Evolutionary conservation across 2,113 vertebrate genomes (phyloP), one percentile per base, ranked within the genome.

Genomic region (Dendrocopos noguchii): DNA sequence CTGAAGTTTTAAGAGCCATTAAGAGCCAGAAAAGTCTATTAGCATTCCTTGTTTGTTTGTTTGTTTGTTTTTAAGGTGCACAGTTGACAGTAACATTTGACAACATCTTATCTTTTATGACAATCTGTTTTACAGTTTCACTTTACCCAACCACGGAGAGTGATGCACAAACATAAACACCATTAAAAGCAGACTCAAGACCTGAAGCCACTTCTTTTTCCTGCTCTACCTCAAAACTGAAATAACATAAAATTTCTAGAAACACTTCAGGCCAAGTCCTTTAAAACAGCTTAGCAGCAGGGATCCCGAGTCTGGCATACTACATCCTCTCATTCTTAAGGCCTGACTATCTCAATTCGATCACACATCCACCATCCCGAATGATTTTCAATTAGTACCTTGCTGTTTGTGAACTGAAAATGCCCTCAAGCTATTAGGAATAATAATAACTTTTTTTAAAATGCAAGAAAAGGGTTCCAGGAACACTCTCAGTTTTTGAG

Each of bases 361-460:
- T 8, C 5, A 14, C 13, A 12, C 5, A 59, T 6, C 16, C 61
- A 28, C 6, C 12, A 68, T 2, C 7, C 27, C 6, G 4, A 59
- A 8, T 9, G 6, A 33, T 7, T 53, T 5, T 1, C 4, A 21
- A 1, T 59, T 50, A 52, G 5, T 12, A 70, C 1, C 7, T 28
- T 15, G 33, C 8, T 12, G 12, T 39, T 31, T 44, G 10, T 6
- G 3, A 91, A 33, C 28, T 13, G 21, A 56, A 60, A 72, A 17
- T 3, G 4, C 1, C 34, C 4, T 14, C 0, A 18, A 6, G 7
- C 34, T 56, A 31, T 10, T n/a, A 28, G 5, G 1, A 68, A 7
- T 31, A 44, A 5, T 52, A 44, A 55, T 60, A 63, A 53, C 8
- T 12, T 52, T 13, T 52, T 52, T 52, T 13, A 25, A 31, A 2